Conservation (phyloP, 2,888 invertebrate species). For the Plebejus argus region DNA sequence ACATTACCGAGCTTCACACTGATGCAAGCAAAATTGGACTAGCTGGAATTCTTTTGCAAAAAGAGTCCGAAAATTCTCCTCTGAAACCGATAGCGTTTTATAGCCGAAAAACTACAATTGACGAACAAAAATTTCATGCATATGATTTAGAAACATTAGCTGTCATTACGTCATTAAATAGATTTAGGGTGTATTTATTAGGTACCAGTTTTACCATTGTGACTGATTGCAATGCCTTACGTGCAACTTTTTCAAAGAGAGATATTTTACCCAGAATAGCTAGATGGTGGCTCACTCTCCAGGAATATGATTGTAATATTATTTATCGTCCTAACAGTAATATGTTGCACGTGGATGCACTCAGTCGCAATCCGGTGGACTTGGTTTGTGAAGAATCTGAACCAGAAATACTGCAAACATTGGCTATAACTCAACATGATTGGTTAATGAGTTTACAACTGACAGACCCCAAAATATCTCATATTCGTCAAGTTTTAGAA, state of each 20-base stretch:
- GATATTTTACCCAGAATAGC: conserved; percentile 16
- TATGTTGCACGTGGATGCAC: conserved; percentile 16
- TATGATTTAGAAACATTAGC: conserved; percentile 3
- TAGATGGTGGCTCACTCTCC: conserved; percentile 15
- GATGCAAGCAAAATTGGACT: conserved; percentile 35
- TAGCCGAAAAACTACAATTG: neutral
- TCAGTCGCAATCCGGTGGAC: conserved; percentile 2
- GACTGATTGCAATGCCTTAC: no score
- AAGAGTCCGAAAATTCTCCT: neutral
- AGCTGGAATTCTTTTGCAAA: conserved; percentile 38
- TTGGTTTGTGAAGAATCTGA: neutral
- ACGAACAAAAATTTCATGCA: conserved; percentile 11
- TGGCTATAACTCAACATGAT: no score
- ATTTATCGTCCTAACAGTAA: conserved; percentile 1
- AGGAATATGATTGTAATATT: conserved; percentile 7
- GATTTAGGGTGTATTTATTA: conserved; percentile 18
- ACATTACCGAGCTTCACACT: conserved; percentile 34
- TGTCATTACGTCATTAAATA: neutral
- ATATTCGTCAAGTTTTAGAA: no score
- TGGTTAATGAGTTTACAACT: no score
- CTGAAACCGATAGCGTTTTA: conserved; percentile 9
- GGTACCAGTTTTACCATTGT: conserved; percentile 18
- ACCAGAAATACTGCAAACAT: neutral
- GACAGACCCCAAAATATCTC: no score
- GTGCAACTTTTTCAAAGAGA: no score